These are phyloP conservation scores for Odontamblyopus rebecca DNA, from an alignment of 2,797 vertebrate genomes.

Conservation along the genomic window DNA sequence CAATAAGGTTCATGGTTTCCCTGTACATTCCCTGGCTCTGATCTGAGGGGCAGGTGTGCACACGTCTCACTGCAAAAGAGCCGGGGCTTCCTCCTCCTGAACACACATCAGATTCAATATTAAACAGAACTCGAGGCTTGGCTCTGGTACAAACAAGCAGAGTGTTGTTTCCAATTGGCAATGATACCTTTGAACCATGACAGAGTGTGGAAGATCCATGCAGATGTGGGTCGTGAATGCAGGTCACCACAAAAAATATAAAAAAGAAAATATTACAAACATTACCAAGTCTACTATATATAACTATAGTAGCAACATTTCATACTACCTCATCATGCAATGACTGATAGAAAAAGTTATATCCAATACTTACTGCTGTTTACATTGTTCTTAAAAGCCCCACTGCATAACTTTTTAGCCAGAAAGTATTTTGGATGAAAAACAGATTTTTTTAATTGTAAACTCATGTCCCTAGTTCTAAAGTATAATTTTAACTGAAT, in stretches of 20 bases:
- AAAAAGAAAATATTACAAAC: too few relatives aligned
- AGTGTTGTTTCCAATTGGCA: slow-evolving; percentile 19
- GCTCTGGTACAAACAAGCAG: slow-evolving; percentile 1
- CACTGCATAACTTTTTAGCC: too few relatives aligned
- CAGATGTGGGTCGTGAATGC: not conserved
- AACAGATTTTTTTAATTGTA: too few relatives aligned
- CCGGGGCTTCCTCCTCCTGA: slow-evolving; percentile 34
- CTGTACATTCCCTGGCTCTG: slow-evolving; percentile 52
- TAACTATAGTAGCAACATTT: not conserved
- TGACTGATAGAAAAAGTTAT: too few relatives aligned
- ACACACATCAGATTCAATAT: slow-evolving; percentile 41
- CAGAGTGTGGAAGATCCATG: slow-evolving; percentile 9
- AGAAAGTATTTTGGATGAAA: too few relatives aligned
- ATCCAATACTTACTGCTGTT: too few relatives aligned
- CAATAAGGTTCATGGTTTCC: slow-evolving; percentile 39
- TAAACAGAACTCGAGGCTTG: slow-evolving; percentile 34
- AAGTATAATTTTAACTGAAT: too few relatives aligned
- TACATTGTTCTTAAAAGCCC: too few relatives aligned
- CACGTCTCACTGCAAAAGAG: slow-evolving; percentile 56
- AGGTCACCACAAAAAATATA: not conserved
- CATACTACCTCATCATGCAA: too few relatives aligned
- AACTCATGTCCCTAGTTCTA: too few relatives aligned
- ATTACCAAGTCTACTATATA: not conserved
- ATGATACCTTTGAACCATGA: slow-evolving; percentile 11
- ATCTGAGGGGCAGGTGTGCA: slow-evolving; percentile 69